Conservation (phyloP, 1,140 invertebrate species). For the Sminthurinus signatus region DNA sequence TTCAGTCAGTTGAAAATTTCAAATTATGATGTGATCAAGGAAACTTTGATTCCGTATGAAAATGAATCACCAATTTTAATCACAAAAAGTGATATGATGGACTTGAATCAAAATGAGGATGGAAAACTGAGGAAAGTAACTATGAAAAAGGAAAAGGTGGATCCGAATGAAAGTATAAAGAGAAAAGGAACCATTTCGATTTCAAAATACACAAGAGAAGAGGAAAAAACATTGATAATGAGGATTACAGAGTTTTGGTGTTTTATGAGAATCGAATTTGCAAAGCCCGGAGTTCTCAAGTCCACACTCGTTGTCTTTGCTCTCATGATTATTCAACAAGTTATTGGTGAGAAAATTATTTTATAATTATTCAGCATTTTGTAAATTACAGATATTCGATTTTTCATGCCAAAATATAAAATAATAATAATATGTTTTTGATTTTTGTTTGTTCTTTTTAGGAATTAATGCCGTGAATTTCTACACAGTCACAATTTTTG, state of each 20-base stretch:
- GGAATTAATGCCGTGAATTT: slow-evolving; percentile 36
- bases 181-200: background rate
- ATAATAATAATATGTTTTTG: too few relatives aligned
- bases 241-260: too few relatives aligned
- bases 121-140: background rate
- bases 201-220: background rate
- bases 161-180: too few relatives aligned
- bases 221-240: too few relatives aligned
- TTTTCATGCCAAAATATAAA: too few relatives aligned
- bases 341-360: too few relatives aligned
- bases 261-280: background rate
- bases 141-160: background rate
- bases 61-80: too few relatives aligned
- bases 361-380: too few relatives aligned
- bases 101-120: slow-evolving; percentile 9
- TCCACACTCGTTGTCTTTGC: slow-evolving; percentile 18
- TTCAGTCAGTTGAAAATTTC: background rate
- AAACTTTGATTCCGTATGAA: too few relatives aligned
- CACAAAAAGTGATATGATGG: background rate
- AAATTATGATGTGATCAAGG: too few relatives aligned
- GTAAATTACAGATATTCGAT: too few relatives aligned
- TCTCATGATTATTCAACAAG: slow-evolving; percentile 30
- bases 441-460: too few relatives aligned
- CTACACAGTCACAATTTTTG: slow-evolving; percentile 34
- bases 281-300: slow-evolving; percentile 12